Percentiles rank a stretch among this genome's conserved stretches.
These are phyloP conservation scores for Lepus europaeus DNA, from an alignment of 2,113 vertebrate genomes.

Conservation along the genomic window DNA sequence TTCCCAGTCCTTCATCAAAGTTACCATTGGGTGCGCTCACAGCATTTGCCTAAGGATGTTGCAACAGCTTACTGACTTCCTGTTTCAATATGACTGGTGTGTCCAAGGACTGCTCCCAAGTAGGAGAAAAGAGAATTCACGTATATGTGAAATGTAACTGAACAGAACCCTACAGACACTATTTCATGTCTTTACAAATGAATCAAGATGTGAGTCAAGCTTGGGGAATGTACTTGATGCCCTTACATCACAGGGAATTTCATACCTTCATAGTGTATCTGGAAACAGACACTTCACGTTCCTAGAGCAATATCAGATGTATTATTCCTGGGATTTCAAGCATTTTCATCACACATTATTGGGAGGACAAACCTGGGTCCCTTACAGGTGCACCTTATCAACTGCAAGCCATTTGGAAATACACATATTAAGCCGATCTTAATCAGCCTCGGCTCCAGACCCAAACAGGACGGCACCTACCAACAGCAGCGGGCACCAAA, in stretches of 20 bases:
- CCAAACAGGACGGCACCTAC: constrained; percentile 52
- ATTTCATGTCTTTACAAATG: constrained; percentile 49
- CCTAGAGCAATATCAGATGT: constrained; percentile 39
- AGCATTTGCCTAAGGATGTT: constrained; percentile 56
- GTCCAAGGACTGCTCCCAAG: constrained; percentile 45
- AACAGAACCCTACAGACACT: neutral
- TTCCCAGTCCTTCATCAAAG: constrained; percentile 24
- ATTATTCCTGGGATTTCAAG: constrained; percentile 51
- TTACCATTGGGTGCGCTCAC: constrained; percentile 63
- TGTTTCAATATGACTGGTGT: constrained; percentile 62
- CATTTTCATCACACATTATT: neutral
- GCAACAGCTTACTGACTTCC: constrained; percentile 58
- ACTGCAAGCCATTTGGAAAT: constrained; percentile 57
- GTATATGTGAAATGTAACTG: neutral
- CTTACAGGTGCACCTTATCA: constrained; percentile 22
- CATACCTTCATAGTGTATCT: constrained; percentile 39
- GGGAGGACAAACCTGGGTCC: neutral
- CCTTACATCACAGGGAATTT: constrained; percentile 44
- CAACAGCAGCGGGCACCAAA: constrained; percentile 31
- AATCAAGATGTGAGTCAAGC: constrained; percentile 67
- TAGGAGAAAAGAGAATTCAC: constrained; percentile 40
- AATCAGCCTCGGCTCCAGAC: constrained; percentile 62
- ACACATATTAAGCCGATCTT: constrained; percentile 49
- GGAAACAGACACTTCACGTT: constrained; percentile 55
- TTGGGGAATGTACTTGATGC: constrained; percentile 62